phyloP scores from a whole-genome alignment of 2,888 invertebrate genomes.

The Mesorhabditis belari region DNA sequence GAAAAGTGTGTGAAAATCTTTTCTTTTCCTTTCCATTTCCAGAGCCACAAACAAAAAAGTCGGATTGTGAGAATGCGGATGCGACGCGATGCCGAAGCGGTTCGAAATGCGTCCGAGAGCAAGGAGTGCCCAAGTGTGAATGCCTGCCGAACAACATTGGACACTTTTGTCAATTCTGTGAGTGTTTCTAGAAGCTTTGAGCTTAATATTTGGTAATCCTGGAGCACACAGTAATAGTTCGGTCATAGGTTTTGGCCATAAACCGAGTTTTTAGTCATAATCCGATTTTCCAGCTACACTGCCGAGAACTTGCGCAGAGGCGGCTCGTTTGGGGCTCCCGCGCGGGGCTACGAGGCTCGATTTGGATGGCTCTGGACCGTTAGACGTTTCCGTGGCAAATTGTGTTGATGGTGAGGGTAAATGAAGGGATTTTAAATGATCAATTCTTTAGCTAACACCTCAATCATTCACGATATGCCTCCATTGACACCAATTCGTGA shows the following conservation, averaged over 20 bases:
- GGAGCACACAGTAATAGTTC: neutral
- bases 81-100: slow-evolving; percentile 30
- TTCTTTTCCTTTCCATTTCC: slow-evolving; percentile 3
- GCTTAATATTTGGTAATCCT: neutral
- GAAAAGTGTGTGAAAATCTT: neutral
- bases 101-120: slow-evolving; percentile 13
- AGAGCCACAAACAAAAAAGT: slow-evolving; percentile 1
- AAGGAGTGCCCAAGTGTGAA: slow-evolving; percentile 16
- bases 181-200: slow-evolving; percentile 15
- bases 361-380: slow-evolving; percentile 38
- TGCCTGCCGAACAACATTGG: slow-evolving; percentile 39
- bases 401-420: slow-evolving; percentile 19
- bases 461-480: slow-evolving; percentile 40
- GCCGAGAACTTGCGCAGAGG: slow-evolving; percentile 43
- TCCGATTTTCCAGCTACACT: slow-evolving; percentile 19
- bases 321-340: slow-evolving; percentile 23
- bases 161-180: slow-evolving; percentile 42
- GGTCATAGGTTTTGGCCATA: neutral
- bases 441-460: slow-evolving; percentile 16
- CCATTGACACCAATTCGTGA: slow-evolving; percentile 21
- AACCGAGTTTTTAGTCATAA: neutral
- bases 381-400: slow-evolving; percentile 23
- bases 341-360: slow-evolving; percentile 41
- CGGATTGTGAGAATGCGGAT: slow-evolving; percentile 20
- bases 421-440: neutral